These are phyloP conservation scores for Priocnemis perturbator DNA, from an alignment of 2,888 invertebrate genomes.

Conservation along the genomic window DNA sequence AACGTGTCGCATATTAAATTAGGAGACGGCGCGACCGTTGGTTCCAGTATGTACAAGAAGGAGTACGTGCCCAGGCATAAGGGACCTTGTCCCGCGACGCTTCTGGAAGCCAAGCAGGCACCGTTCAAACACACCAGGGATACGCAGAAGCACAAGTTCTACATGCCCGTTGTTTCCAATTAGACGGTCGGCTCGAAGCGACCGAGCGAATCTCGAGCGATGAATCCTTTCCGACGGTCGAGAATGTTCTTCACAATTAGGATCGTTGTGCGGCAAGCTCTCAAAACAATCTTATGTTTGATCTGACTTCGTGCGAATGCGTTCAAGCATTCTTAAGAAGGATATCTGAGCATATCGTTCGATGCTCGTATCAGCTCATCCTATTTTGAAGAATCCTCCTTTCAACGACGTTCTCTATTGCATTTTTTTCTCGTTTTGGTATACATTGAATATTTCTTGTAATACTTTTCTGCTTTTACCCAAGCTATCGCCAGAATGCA, in stretches of 20 bases:
- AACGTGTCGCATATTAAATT: slow-evolving; percentile 86
- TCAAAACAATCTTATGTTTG: not conserved
- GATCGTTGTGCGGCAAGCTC: not conserved
- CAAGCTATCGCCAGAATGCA: too few relatives aligned
- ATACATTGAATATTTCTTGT: too few relatives aligned
- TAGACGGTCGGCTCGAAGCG: slow-evolving; percentile 35
- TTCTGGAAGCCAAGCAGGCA: slow-evolving; percentile 84
- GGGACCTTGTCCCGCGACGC: slow-evolving; percentile 88
- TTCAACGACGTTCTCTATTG: too few relatives aligned
- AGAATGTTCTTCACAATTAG: not conserved
- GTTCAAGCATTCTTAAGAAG: too few relatives aligned
- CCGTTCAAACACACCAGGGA: slow-evolving; percentile 91
- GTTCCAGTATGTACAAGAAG: slow-evolving; percentile 83
- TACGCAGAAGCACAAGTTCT: slow-evolving; percentile 90
- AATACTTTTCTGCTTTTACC: too few relatives aligned
- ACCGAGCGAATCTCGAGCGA: too few relatives aligned
- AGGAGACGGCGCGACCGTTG: slow-evolving; percentile 81
- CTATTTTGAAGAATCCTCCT: too few relatives aligned
- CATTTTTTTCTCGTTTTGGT: too few relatives aligned
- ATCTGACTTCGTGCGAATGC: not conserved
- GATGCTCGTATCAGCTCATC: too few relatives aligned
- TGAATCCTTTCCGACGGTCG: not conserved
- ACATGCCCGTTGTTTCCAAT: slow-evolving; percentile 81
- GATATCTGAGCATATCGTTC: too few relatives aligned
- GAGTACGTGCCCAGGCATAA: slow-evolving; percentile 84